Conservation (phyloP, 2,797 vertebrate species). For the Enteromius thamalakanensis region DNA sequence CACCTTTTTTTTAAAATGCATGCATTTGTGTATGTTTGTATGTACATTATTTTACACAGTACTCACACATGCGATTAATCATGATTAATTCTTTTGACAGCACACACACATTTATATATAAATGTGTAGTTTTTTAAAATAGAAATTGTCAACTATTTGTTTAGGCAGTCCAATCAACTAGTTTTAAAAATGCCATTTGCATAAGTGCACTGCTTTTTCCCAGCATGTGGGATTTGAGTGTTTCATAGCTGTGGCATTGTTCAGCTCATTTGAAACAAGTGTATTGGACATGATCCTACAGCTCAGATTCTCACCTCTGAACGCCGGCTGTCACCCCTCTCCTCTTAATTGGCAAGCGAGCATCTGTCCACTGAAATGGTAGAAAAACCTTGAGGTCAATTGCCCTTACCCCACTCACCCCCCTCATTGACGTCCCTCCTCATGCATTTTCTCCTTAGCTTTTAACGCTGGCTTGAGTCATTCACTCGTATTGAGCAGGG, state of each 20-base stretch:
- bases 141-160: background rate
- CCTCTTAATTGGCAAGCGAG: conserved; percentile 62
- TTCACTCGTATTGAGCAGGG: conserved; percentile 34
- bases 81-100: no score
- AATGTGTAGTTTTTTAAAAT: no score
- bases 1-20: no score
- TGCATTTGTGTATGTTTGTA: no score
- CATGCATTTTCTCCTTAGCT: conserved; percentile 43
- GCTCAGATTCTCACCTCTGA: conserved; percentile 48
- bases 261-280: conserved; percentile 15
- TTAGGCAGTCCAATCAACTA: background rate
- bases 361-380: conserved; percentile 60
- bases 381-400: conserved; percentile 25
- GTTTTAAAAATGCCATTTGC: background rate
- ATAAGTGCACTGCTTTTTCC: background rate
- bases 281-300: conserved; percentile 10
- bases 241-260: conserved; percentile 17
- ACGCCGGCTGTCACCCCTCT: conserved; percentile 48
- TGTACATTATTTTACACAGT: no score
- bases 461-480: conserved; percentile 42
- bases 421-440: conserved; percentile 23
- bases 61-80: no score
- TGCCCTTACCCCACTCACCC: conserved; percentile 20
- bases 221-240: background rate
- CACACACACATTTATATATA: no score